Conservation (phyloP, 2,113 vertebrate genomes). For the Solenodon paradoxus region DNA sequence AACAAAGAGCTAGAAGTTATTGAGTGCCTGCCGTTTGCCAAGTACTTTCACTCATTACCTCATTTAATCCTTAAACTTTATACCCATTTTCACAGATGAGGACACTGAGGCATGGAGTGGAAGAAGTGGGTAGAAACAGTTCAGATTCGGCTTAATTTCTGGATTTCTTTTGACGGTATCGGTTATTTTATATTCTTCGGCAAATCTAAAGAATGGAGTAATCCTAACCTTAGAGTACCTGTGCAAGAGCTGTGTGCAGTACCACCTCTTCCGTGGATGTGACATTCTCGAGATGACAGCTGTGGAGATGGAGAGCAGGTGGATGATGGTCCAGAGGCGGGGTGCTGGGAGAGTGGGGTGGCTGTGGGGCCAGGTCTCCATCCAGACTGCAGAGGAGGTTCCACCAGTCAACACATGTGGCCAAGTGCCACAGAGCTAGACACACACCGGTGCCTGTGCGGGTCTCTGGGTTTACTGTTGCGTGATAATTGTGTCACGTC, state of each 20-base stretch:
- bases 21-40: slow-evolving; percentile 14
- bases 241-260: neutral
- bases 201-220: neutral
- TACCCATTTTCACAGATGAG: slow-evolving; percentile 45
- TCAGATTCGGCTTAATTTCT: neutral
- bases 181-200: neutral
- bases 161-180: neutral
- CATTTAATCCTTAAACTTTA: neutral
- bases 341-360: too few species aligned
- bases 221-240: neutral
- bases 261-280: neutral
- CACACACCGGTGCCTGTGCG: fast-evolving
- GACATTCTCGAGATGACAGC: neutral
- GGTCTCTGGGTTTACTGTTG: neutral
- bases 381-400: neutral
- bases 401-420: fast-evolving
- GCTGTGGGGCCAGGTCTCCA: neutral
- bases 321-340: neutral
- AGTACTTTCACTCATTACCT: neutral
- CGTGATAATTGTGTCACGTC: neutral
- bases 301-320: neutral
- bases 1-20: slow-evolving; percentile 56
- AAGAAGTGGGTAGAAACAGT: neutral
- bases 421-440: neutral
- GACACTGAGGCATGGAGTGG: neutral